Percentiles rank a stretch among this genome's conserved stretches.
Conservation (phyloP, 53 echinoderm and acorn worm genomes). For the Temnopleurus reevesii region DNA sequence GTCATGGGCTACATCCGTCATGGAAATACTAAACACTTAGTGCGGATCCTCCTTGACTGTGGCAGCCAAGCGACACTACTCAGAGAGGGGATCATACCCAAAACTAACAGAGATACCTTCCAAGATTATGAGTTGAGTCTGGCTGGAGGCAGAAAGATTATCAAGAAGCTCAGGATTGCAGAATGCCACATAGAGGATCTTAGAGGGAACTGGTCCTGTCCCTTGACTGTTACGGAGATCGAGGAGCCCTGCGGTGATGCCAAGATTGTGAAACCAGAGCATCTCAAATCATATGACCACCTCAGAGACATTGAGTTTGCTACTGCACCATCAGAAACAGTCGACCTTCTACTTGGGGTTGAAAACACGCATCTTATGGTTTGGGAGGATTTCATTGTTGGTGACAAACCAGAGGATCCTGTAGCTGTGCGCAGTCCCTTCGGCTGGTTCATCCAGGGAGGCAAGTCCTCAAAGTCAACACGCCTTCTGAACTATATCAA, state of each 20-base stretch:
- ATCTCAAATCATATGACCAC: constrained; percentile 24
- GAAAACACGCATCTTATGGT: constrained; percentile 68
- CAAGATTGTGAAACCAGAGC: background rate
- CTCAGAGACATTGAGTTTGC: constrained; percentile 21
- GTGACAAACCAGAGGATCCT: constrained; percentile 57
- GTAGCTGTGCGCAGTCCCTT: constrained; percentile 60
- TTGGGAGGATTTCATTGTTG: constrained; percentile 61
- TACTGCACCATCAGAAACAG: constrained; percentile 62
- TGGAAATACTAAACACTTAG: background rate
- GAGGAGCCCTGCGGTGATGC: constrained; percentile 39
- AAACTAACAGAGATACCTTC: background rate
- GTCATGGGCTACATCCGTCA: constrained; percentile 38
- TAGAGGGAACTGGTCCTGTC: constrained; percentile 29
- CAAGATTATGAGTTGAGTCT: constrained; percentile 55
- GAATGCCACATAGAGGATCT: constrained; percentile 49
- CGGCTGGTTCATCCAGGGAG: constrained; percentile 70
- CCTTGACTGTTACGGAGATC: constrained; percentile 29
- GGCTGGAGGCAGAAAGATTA: constrained; percentile 22
- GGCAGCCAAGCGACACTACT: constrained; percentile 57
- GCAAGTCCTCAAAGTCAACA: constrained; percentile 28
- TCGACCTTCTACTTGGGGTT: constrained; percentile 60
- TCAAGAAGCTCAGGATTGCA: background rate
- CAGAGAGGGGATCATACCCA: constrained; percentile 23
- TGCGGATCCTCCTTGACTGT: constrained; percentile 41
- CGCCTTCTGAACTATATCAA: constrained; percentile 61